Evolutionary conservation across 2,797 vertebrate species (phyloP).

Genomic region (Manis crassicaudata): DNA sequence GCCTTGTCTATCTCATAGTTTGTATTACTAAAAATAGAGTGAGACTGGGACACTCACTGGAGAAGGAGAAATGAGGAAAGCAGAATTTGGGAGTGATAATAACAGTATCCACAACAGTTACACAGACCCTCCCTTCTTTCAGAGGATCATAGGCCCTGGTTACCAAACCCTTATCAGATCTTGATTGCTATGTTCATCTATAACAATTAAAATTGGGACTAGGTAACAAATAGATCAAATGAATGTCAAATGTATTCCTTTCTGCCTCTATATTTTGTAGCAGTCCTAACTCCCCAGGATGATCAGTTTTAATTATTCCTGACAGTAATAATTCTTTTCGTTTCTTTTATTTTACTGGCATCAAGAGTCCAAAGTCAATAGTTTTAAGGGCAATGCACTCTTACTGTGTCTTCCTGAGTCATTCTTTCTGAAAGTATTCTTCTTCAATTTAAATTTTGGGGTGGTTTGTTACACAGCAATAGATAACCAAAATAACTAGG

Average conservation of each 20-base stretch:
- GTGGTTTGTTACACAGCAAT: neutral
- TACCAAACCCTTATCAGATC: neutral
- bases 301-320: neutral
- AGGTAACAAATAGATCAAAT: neutral
- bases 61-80: neutral
- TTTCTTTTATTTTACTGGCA: neutral
- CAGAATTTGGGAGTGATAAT: neutral
- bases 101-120: neutral
- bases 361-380: neutral
- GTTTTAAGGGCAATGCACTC: neutral
- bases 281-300: neutral
- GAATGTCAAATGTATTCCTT: neutral
- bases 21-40: neutral
- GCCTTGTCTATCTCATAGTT: neutral
- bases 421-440: neutral
- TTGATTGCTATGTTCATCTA: neutral
- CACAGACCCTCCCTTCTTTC: neutral
- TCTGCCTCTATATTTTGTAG: neutral
- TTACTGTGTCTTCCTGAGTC: accelerated
- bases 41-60: neutral
- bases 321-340: neutral
- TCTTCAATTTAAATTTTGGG: neutral
- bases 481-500: neutral
- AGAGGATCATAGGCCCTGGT: neutral
- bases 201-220: neutral